Percentiles rank a stretch among this genome's conserved stretches.
Evolutionary conservation across 2,888 invertebrate species (phyloP).

Genomic region (Sinodicranocentrus sp.): DNA sequence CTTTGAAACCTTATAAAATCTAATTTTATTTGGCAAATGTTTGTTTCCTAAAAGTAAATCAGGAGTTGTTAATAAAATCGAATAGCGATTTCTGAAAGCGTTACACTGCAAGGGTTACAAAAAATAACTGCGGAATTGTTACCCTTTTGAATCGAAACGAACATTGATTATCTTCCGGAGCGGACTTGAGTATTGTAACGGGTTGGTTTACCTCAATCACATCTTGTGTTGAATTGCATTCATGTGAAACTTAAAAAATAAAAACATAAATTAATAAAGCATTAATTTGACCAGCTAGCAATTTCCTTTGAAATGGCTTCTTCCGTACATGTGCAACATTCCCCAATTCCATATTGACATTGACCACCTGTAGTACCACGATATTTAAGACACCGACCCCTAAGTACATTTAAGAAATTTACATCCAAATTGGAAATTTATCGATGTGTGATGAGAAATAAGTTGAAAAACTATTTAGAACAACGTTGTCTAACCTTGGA

Average conservation of each 20-base stretch:
- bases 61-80: neutral
- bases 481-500: slow-evolving; percentile 23
- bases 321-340: slow-evolving; percentile 68
- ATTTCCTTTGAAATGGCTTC: neutral
- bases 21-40: slow-evolving; percentile 67
- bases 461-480: too few species aligned
- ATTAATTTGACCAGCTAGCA: neutral
- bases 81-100: too few species aligned
- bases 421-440: neutral
- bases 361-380: slow-evolving; percentile 53
- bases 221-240: slow-evolving; percentile 34
- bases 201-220: slow-evolving; percentile 48
- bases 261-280: too few species aligned
- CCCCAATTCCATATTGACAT: slow-evolving; percentile 66
- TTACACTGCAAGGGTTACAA: too few species aligned
- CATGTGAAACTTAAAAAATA: slow-evolving; percentile 44
- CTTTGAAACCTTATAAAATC: slow-evolving; percentile 47
- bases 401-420: slow-evolving; percentile 13
- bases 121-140: too few species aligned
- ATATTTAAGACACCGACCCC: slow-evolving; percentile 47
- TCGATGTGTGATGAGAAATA: too few species aligned
- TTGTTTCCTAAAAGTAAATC: slow-evolving; percentile 47
- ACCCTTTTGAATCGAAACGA: slow-evolving; percentile 63
- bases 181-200: slow-evolving; percentile 44
- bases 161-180: slow-evolving; percentile 35